Base-by-base conservation (phyloP, 2,888 invertebrate genomes). In the Nomada ruficornis region DNA sequence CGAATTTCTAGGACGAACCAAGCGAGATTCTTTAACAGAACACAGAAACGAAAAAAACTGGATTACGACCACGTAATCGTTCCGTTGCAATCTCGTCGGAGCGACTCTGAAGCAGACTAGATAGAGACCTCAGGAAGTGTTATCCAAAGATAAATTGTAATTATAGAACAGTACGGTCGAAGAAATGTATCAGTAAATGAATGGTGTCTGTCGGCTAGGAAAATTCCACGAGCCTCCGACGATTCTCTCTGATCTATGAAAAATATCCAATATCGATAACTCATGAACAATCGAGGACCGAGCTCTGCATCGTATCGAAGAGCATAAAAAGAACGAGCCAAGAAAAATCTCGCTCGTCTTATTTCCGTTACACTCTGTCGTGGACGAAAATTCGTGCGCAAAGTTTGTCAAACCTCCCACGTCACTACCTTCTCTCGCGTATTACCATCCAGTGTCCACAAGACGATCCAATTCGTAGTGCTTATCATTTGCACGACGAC, bases 101-200 rank as follows among this genome's bases (percentile, higher is more conserved):
- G 9, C n/a, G 42, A 47, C 10, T 47, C 11, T 11, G 20, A 26
- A 60, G 36, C 15, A 2, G 15, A 5, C 18, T 23, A 70, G 60
- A 71, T 62, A 71, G 20, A 18, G 7, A 52, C 2, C 4, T 29
- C 23, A 52, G 13, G 36, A 29, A 36, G 23, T 29, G 70, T 60
- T 70, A 60, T 70, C 18, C 70, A 11, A 50, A 52, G 60, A 71
- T 62, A 71, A 71, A 71, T 55, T 20, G 44, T 64, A 72, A 72
- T 62, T 71, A 71, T 71, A 71, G 52, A 71, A 71, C 60, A 13
- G 29, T n/a, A 74, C 55, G 74, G 57, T 63, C 50, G 54, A 52
- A 67, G 69, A 50, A 64, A 75, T 82, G 80, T 85, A 62, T 62
- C 36, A 23, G 20, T 11, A 20, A 18, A 52, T 36, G 52, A 62